A percentile compares a stretch with the other conserved stretches of the same genome.
Evolutionary conservation across 2,797 vertebrate genomes (phyloP).

Genomic region (Micropoecilia bifurca): DNA sequence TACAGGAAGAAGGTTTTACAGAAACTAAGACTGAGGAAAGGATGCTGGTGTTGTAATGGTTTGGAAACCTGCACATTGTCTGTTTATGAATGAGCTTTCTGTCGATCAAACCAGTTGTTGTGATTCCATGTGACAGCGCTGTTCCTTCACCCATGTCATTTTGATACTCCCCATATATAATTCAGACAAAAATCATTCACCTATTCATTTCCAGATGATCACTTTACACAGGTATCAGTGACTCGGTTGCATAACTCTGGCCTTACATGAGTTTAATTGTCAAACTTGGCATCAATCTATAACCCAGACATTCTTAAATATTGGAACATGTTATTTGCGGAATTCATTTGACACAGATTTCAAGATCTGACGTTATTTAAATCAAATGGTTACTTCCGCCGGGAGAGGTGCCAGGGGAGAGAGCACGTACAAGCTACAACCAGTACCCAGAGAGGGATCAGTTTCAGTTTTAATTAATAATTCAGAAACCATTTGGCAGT

Average conservation of each 20-base stretch:
- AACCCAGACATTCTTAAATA: not conserved
- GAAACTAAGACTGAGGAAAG: not conserved
- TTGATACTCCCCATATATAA: slow-evolving; percentile 60
- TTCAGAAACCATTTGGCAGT: slow-evolving; percentile 62
- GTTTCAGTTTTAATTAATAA: slow-evolving; percentile 72
- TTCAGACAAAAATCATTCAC: slow-evolving; percentile 65
- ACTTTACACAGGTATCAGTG: slow-evolving; percentile 49
- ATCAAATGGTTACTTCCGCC: slow-evolving; percentile 47
- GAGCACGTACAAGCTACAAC: slow-evolving; percentile 54
- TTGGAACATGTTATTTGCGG: not conserved
- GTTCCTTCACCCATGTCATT: slow-evolving; percentile 53
- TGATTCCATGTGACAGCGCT: slow-evolving; percentile 42
- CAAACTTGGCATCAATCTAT: not conserved
- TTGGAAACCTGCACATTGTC: not conserved
- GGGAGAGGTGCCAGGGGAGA: slow-evolving; percentile 22
- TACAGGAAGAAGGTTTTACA: not conserved
- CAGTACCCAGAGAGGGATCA: slow-evolving; percentile 67
- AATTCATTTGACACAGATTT: slow-evolving; percentile 42
- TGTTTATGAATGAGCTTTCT: slow-evolving; percentile 7
- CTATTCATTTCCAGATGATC: slow-evolving; percentile 55
- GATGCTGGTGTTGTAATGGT: not conserved
- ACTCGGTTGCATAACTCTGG: slow-evolving; percentile 42
- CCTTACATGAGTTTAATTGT: not conserved
- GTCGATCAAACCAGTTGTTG: slow-evolving; percentile 47
- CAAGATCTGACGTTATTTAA: slow-evolving; percentile 37